Conservation (phyloP, 2,888 invertebrate species). For the Andrena bicolor region DNA sequence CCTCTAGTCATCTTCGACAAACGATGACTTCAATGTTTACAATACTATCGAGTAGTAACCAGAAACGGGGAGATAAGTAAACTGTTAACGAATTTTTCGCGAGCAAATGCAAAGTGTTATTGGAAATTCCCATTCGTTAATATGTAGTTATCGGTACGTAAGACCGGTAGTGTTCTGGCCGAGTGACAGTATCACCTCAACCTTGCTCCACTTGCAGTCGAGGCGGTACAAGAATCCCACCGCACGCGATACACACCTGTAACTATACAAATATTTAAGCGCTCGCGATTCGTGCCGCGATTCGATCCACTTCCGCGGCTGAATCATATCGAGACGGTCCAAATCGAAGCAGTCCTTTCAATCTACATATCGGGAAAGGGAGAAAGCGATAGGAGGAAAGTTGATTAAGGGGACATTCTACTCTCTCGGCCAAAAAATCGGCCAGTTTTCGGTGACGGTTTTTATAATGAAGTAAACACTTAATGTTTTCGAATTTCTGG, state of each 20-base stretch:
- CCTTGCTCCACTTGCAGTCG: constrained; percentile 67
- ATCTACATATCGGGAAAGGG: background rate
- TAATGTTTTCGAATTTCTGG: too few species aligned
- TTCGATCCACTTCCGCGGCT: background rate
- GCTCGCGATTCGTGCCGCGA: background rate
- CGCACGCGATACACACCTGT: constrained; percentile 17
- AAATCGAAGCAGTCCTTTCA: background rate
- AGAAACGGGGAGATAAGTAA: background rate
- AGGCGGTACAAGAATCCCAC: constrained; percentile 47
- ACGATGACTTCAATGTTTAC: too few species aligned
- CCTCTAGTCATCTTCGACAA: too few species aligned
- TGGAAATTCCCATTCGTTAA: constrained; percentile 53
- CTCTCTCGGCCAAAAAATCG: too few species aligned
- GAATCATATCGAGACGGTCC: background rate
- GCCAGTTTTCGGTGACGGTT: too few species aligned
- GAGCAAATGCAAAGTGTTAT: constrained; percentile 15
- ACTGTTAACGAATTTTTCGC: constrained; percentile 9
- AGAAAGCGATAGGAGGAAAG: background rate
- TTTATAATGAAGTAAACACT: too few species aligned
- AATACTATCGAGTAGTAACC: background rate
- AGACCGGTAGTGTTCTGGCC: constrained; percentile 52
- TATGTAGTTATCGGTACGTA: constrained; percentile 30
- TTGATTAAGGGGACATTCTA: too few species aligned
- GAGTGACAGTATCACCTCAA: constrained; percentile 67
- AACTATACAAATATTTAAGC: constrained; percentile 46